Evolutionary conservation across 2,797 vertebrate genomes (phyloP).

Genomic region (Semaprochilodus insignis): DNA sequence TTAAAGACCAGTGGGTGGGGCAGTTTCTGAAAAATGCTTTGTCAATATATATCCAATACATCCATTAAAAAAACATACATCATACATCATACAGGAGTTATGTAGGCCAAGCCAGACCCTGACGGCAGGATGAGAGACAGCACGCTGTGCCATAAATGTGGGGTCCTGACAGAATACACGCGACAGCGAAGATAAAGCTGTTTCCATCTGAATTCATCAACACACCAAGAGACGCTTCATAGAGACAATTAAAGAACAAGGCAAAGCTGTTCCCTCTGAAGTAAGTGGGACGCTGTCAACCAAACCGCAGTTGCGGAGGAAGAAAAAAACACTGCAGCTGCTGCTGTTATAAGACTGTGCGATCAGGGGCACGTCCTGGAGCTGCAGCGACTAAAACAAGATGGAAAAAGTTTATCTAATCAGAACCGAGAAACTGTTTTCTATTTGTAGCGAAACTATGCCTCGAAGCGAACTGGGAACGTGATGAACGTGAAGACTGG

Average conservation of each 20-base stretch:
- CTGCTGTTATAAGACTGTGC: too few relatives aligned
- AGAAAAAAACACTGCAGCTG: too few relatives aligned
- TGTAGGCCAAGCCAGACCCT: too few relatives aligned
- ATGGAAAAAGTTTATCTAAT: constrained; percentile 56
- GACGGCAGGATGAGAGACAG: too few relatives aligned
- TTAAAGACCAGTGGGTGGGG: too few relatives aligned
- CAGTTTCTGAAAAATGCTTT: too few relatives aligned
- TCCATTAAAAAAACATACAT: too few relatives aligned
- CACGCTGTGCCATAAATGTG: too few relatives aligned
- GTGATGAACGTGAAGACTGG: neutral
- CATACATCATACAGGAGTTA: too few relatives aligned
- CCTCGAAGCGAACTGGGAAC: constrained; percentile 44
- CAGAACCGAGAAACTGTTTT: constrained; percentile 58
- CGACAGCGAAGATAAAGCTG: neutral
- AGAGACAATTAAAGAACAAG: constrained; percentile 78
- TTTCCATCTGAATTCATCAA: neutral
- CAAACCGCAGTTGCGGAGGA: constrained; percentile 57
- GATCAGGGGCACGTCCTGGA: constrained; percentile 41
- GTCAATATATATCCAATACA: too few relatives aligned
- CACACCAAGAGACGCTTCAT: constrained; percentile 57
- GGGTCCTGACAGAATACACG: too few relatives aligned
- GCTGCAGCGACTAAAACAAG: constrained; percentile 44
- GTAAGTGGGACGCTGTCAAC: constrained; percentile 67
- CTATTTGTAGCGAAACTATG: constrained; percentile 59
- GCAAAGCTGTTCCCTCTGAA: constrained; percentile 69